Evolutionary conservation across 1,140 invertebrate genomes (phyloP).

Genomic region (Probaryconus sp.): DNA sequence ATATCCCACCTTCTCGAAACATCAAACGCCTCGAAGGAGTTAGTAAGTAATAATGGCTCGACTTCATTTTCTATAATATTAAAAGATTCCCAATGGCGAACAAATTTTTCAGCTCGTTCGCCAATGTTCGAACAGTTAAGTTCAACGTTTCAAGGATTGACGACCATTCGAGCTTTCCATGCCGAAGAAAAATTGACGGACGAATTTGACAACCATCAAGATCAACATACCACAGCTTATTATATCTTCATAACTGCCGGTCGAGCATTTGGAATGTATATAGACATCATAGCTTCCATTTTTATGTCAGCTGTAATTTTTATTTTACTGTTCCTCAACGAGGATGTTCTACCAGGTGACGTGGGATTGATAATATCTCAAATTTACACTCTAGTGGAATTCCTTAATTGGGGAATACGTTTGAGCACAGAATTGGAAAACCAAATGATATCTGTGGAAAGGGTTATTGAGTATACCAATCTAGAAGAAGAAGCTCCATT

Average conservation of each 20-base stretch:
- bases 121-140: conserved; percentile 88
- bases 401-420: conserved; percentile 90
- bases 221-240: conserved; percentile 42
- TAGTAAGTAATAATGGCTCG: conserved; percentile 81
- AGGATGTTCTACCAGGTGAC: conserved; percentile 72
- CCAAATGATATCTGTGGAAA: conserved; percentile 87
- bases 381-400: conserved; percentile 85
- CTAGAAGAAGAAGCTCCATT: conserved; percentile 84
- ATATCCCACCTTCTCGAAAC: conserved; percentile 89
- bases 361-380: conserved; percentile 90
- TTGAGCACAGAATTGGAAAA: conserved; percentile 85
- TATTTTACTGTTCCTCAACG: conserved; percentile 81
- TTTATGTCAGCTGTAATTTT: conserved; percentile 81
- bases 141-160: conserved; percentile 83
- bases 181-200: conserved; percentile 67
- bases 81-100: no score
- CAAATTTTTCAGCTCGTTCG: conserved; percentile 80
- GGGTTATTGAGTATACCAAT: conserved; percentile 87
- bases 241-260: conserved; percentile 79
- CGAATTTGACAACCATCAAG: conserved; percentile 74
- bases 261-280: conserved; percentile 85
- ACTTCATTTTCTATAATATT: no score
- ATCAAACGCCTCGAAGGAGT: conserved; percentile 92
- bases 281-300: conserved; percentile 83
- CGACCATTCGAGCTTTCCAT: conserved; percentile 82